Evolutionary conservation across 1,140 invertebrate genomes (phyloP), one percentile per base, ranked within the genome.

Genomic region (Plutomurus gul): DNA sequence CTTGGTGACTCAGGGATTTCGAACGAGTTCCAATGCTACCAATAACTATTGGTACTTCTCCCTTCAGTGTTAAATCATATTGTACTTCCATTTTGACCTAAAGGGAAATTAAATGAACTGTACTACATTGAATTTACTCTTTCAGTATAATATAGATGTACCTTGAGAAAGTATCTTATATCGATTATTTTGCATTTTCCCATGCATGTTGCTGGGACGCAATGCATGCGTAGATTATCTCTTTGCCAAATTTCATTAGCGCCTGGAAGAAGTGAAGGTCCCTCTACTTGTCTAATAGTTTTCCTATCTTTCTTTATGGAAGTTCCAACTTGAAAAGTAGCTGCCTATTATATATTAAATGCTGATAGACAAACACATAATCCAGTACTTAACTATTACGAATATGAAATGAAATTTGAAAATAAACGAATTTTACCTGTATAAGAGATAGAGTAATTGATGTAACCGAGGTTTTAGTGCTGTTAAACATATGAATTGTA

Each of bases 191-290:
- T 65, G 13, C 56, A 65, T 16, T 36, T 65, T 65, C 56, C 56
- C 4, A 65, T 6, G 3, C 56, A 25, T 5, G 56, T 65, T 65
- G 56, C 27, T 65, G 56, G 56, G 30, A 65, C 56, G 4, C 56
- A 65, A 65, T 65, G 56, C 56, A 65, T 65, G 18, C 56, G 56
- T 18, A 65, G 56, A 65, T 65, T 65, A 30, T 65, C 56, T 18
- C 56, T 18, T 18, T 65, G 56, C 56, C 56, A 65, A 6, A 65
- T 5, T 36, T 65, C 56, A n/a, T 27, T 65, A n/a, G 56, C 30
- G 4, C 56, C 56, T 36, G 56, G 27, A 13, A 0, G 4, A 5
- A 65, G 56, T 33, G 8, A 7, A 13, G 56, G 56, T n/a, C 56
- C 56, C 8, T 65, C 56, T 16, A 65, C n/a, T 33, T 65, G 56